Conservation (phyloP, 2,113 vertebrate genomes). For the Desmodus rotundus region DNA sequence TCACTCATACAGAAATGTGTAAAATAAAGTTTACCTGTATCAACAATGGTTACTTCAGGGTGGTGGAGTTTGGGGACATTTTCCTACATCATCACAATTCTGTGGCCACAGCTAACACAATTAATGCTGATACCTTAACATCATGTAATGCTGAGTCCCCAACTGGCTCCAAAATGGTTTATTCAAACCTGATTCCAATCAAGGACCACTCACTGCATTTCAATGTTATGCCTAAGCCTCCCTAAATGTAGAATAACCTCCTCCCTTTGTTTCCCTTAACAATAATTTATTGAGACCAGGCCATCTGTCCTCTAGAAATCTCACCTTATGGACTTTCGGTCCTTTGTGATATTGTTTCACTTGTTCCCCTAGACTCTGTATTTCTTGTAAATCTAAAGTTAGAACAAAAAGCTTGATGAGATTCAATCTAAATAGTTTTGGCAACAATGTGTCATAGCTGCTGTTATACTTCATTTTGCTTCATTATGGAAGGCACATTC, state of each 20-base stretch:
- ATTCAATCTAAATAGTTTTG: not conserved
- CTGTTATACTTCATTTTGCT: not conserved
- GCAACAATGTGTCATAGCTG: not conserved
- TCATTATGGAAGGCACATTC: not conserved
- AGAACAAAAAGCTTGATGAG: not conserved
- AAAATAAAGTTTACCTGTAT: not conserved
- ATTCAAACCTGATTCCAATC: not conserved
- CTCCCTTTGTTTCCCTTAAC: not conserved
- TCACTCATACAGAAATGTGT: not conserved
- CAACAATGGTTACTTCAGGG: not conserved
- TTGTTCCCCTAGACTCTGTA: not conserved
- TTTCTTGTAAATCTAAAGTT: not conserved
- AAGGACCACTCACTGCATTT: not conserved
- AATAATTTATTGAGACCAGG: not conserved
- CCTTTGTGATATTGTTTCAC: not conserved
- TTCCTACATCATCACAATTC: not conserved
- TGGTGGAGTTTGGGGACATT: not conserved
- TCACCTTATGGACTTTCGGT: not conserved
- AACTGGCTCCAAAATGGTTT: not conserved
- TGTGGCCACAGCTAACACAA: not conserved
- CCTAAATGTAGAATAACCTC: not conserved
- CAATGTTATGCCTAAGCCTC: not conserved
- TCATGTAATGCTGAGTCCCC: not conserved
- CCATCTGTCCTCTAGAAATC: not conserved
- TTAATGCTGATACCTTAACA: not conserved